Conservation (phyloP, 2,113 vertebrate species). For the Leuciscus idus region DNA sequence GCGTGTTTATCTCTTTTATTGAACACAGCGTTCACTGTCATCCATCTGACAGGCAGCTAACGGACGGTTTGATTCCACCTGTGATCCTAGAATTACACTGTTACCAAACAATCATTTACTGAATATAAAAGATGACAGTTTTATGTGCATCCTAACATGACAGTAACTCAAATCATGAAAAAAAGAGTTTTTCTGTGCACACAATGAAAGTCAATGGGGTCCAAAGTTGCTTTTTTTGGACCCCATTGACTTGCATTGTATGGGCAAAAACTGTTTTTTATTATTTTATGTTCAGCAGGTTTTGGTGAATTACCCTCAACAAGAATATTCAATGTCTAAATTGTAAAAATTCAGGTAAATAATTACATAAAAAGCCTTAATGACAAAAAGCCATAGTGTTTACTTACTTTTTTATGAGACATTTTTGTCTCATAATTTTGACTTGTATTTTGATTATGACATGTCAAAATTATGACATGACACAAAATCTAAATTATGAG, state of each 20-base stretch:
- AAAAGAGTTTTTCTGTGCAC: not conserved
- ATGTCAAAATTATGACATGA: not conserved
- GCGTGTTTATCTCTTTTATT: slow-evolving; percentile 41
- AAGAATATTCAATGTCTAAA: not conserved
- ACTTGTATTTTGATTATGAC: not conserved
- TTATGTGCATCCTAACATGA: slow-evolving; percentile 29
- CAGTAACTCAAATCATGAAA: not conserved
- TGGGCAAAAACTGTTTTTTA: not conserved
- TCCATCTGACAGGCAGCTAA: slow-evolving; percentile 39
- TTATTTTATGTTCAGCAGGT: not conserved
- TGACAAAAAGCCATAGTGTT: too few relatives aligned
- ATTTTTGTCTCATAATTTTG: not conserved
- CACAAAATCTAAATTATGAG: too few relatives aligned
- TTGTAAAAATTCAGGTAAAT: too few relatives aligned
- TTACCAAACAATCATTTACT: slow-evolving; percentile 49
- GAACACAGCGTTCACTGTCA: slow-evolving; percentile 34
- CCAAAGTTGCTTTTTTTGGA: not conserved
- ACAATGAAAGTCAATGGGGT: not conserved
- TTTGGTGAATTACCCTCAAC: not conserved
- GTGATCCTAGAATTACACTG: slow-evolving; percentile 68
- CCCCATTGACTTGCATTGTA: not conserved
- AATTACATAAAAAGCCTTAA: not conserved
- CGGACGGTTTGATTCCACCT: slow-evolving; percentile 32
- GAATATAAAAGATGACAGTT: slow-evolving; percentile 54
- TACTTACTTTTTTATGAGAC: not conserved